Conservation (phyloP, 2,113 vertebrate species). For the Hemichromis elongatus region DNA sequence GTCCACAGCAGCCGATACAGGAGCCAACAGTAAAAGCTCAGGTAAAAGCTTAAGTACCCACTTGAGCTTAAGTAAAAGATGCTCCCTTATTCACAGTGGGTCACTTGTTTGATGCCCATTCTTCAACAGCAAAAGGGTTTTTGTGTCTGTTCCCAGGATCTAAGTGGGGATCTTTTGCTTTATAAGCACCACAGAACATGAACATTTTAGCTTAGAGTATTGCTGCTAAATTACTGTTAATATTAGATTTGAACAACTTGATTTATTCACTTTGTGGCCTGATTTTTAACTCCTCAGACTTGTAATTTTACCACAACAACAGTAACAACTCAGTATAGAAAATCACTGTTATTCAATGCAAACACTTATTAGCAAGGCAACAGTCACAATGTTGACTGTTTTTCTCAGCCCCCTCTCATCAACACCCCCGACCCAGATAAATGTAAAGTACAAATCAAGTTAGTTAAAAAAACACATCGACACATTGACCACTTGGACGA, state of each 20-base stretch:
- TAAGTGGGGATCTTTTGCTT: neutral
- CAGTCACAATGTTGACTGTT: neutral
- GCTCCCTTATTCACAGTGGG: neutral
- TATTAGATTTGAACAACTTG: neutral
- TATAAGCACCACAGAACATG: neutral
- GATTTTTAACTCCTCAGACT: neutral
- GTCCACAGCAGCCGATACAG: neutral
- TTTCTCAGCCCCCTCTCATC: neutral
- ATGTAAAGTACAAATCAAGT: neutral
- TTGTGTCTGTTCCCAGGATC: neutral
- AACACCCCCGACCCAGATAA: neutral
- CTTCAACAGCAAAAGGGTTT: neutral
- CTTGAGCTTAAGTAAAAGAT: neutral
- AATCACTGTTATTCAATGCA: slow-evolving; percentile 9
- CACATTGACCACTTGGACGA: neutral
- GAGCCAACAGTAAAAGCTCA: neutral
- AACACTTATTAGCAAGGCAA: neutral
- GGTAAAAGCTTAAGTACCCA: neutral
- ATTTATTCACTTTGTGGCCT: neutral
- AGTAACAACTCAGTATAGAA: neutral
- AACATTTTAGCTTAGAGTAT: neutral
- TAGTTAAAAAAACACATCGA: neutral
- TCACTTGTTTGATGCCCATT: neutral
- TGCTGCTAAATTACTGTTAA: neutral
- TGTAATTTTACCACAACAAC: neutral